These are phyloP conservation scores for Zhengitettix transpicula DNA, from an alignment of 2,888 invertebrate genomes.

Conservation along the genomic window DNA sequence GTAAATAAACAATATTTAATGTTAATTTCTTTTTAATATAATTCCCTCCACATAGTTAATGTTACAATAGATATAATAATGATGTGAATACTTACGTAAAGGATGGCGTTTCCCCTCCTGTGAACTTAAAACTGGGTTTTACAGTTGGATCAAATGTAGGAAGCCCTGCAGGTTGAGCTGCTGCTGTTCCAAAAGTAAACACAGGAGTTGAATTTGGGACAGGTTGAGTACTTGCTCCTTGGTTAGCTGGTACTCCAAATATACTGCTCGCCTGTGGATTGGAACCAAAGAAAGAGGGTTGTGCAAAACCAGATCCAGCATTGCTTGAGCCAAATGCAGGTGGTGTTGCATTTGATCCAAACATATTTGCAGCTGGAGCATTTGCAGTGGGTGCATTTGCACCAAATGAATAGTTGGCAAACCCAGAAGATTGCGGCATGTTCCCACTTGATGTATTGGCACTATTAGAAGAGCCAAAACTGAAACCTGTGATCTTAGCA, in stretches of 20 bases:
- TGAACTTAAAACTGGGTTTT: slow-evolving; percentile 32
- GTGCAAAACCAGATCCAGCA: neutral
- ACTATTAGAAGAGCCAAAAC: neutral
- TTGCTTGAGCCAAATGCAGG: neutral
- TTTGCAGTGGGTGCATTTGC: neutral
- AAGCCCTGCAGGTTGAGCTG: slow-evolving; percentile 2
- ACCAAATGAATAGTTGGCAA: neutral
- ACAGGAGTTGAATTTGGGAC: neutral
- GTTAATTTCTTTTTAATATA: too few species aligned
- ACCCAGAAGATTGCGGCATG: neutral
- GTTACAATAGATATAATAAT: neutral
- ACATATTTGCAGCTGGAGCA: neutral
- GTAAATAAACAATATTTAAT: too few species aligned
- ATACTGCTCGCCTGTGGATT: neutral
- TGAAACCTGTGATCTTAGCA: neutral
- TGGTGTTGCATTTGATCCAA: neutral
- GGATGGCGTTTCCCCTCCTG: slow-evolving; percentile 26
- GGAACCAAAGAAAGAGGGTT: slow-evolving; percentile 5
- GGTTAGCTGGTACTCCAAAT: slow-evolving; percentile 3
- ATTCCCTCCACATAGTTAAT: too few species aligned
- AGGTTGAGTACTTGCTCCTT: neutral
- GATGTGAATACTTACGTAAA: slow-evolving; percentile 28
- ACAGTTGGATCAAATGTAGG: slow-evolving; percentile 26
- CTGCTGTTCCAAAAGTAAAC: neutral
- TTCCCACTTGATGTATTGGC: neutral